Base-by-base conservation (phyloP, 2,113 vertebrate species). In the Excalfactoria chinensis region DNA sequence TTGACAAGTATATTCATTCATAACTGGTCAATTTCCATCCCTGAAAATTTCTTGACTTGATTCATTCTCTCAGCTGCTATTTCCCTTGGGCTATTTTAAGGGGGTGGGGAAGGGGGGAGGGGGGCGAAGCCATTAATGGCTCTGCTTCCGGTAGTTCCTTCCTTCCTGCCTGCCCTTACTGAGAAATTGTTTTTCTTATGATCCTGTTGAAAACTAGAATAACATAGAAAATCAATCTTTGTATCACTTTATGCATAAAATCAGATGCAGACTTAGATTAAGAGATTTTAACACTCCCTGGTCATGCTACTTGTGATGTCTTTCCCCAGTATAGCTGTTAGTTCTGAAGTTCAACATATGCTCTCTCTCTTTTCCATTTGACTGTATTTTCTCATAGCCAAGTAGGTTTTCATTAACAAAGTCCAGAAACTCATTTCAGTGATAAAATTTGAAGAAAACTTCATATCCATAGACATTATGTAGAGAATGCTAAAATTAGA, bases 91-190 rank as follows among this genome's bases (percentile, higher is more conserved):
- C 59, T 95, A 75, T 91, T 94, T 74, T 71, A 43, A 86, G 80
- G 18, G 28, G 23, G 7, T 18, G 20, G 5, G 53, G 46, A 40
- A 5, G 35, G 68, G 20, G 35, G 20, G 5, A 41, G 46, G 43
- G 5, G 35, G 68, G 20, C n/a, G 37, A 30, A 56, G 8, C 8
- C n/a, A 80, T 70, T 93, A 73, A 80, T 88, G 53, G 40, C 26
- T 84, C 26, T 88, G 26, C 40, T 94, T 92, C 84, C 84, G 75
- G 53, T 15, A 84, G 48, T 84, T 93, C 80, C 83, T 89, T 94
- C 75, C 62, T 84, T 62, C 83, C 72, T 84, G 67, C 62, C 67
- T 90, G 67, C 26, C 48, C 43, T 82, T 83, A 53, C 58, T 84
- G 35, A 84, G 53, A 87, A 91, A 81, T 44, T 69, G 21, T 70